Conservation (phyloP, 2,113 vertebrate species). For the Petaurus breviceps region DNA sequence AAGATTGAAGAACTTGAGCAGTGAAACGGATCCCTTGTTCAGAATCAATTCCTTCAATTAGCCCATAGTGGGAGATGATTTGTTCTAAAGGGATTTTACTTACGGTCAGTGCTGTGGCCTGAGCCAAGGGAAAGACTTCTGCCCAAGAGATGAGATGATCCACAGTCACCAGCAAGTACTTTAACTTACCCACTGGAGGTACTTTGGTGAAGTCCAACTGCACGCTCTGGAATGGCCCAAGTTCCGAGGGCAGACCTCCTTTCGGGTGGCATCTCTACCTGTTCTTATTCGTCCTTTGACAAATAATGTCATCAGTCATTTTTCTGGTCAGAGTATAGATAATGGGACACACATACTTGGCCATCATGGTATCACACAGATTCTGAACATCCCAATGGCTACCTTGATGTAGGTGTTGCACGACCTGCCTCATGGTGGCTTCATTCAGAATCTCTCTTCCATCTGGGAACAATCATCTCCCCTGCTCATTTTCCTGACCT, state of each 20-base stretch:
- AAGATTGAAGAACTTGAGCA: neutral
- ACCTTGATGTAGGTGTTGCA: neutral
- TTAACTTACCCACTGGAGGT: neutral
- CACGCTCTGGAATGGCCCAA: too few relatives aligned
- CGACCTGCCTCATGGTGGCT: neutral
- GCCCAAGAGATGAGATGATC: neutral
- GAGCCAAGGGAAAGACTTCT: neutral
- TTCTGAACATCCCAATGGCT: neutral
- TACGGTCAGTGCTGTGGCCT: neutral
- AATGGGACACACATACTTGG: neutral
- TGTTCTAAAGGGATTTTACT: neutral
- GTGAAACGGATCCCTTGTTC: neutral
- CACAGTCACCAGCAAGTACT: neutral
- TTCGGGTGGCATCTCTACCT: neutral
- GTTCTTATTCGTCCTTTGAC: neutral
- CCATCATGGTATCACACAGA: neutral
- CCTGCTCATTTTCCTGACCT: neutral
- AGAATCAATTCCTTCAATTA: neutral
- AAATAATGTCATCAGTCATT: neutral
- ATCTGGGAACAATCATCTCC: neutral
- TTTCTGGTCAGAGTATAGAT: neutral
- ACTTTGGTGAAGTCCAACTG: too few relatives aligned
- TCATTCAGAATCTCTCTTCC: neutral
- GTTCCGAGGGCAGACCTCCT: neutral
- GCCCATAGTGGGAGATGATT: neutral